Evolutionary conservation across 2,797 vertebrate species (phyloP).

Genomic region (Myripristis murdjan): DNA sequence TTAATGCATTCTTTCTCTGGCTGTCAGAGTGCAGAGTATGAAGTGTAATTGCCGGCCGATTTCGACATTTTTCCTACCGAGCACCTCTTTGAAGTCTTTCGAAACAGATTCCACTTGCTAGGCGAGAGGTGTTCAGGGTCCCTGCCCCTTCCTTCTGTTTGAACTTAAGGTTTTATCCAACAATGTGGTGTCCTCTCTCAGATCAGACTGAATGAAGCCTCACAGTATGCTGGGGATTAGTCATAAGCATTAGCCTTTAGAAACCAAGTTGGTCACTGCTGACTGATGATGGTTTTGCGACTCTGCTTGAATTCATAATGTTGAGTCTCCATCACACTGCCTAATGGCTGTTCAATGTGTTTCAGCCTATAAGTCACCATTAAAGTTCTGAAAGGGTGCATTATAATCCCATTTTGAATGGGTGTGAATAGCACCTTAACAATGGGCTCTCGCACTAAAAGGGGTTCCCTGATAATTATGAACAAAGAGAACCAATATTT

Average conservation of each 20-base stretch:
- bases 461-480: constrained; percentile 45
- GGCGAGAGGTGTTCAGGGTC: background rate
- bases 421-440: constrained; percentile 42
- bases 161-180: constrained; percentile 12
- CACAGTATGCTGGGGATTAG: background rate
- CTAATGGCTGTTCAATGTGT: constrained; percentile 36
- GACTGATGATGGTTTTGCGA: constrained; percentile 13
- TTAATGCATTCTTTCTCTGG: constrained; percentile 31
- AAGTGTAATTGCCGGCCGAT: constrained; percentile 4
- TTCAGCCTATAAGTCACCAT: constrained; percentile 20
- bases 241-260: background rate
- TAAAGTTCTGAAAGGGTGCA: constrained; percentile 30
- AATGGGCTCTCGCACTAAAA: constrained; percentile 42
- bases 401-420: constrained; percentile 34
- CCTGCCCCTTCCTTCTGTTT: background rate
- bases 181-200: background rate
- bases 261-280: constrained; percentile 4
- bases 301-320: constrained; percentile 23
- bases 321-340: background rate
- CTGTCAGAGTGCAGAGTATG: background rate
- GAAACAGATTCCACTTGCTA: constrained; percentile 14
- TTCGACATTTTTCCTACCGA: constrained; percentile 2
- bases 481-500: constrained; percentile 43
- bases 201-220: background rate
- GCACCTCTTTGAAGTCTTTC: constrained; percentile 30